These are phyloP conservation scores for Drosophila chauvacae DNA, from an alignment of 1,140 invertebrate genomes.

Conservation along the genomic window DNA sequence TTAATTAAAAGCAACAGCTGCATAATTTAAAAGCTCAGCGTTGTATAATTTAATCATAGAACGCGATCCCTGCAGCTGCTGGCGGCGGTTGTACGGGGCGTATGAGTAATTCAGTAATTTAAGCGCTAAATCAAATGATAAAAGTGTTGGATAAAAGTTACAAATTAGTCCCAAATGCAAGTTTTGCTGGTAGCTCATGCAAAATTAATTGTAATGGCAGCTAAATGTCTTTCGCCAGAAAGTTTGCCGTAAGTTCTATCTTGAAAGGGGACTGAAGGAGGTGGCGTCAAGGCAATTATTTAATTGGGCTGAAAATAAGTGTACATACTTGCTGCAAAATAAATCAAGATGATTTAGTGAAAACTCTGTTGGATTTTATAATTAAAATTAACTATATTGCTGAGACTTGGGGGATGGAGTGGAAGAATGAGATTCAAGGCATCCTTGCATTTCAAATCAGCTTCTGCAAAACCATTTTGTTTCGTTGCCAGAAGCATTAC, in stretches of 20 bases:
- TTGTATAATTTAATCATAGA: constrained; percentile 69
- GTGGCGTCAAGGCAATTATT: background rate
- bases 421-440: constrained; percentile 2
- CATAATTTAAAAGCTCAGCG: constrained; percentile 30
- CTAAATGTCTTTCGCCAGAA: constrained; percentile 3
- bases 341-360: background rate
- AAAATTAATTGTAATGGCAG: constrained; percentile 53
- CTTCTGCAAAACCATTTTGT: constrained; percentile 6
- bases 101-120: constrained; percentile 64
- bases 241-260: constrained; percentile 12
- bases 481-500: constrained; percentile 7
- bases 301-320: constrained; percentile 2
- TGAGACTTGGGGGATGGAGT: constrained; percentile 12
- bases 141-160: constrained; percentile 31
- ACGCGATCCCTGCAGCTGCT: constrained; percentile 20
- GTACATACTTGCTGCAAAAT: background rate
- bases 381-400: constrained; percentile 28
- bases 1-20: constrained; percentile 73
- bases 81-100: constrained; percentile 24
- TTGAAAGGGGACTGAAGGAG: background rate
- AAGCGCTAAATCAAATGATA: constrained; percentile 47
- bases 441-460: constrained; percentile 56
- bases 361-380: constrained; percentile 9
- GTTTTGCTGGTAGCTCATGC: constrained; percentile 34
- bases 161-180: constrained; percentile 37